Evolutionary conservation across 1,140 invertebrate species (phyloP), one percentile per base, ranked within the genome.

Genomic region (Drosophila kanapiae): DNA sequence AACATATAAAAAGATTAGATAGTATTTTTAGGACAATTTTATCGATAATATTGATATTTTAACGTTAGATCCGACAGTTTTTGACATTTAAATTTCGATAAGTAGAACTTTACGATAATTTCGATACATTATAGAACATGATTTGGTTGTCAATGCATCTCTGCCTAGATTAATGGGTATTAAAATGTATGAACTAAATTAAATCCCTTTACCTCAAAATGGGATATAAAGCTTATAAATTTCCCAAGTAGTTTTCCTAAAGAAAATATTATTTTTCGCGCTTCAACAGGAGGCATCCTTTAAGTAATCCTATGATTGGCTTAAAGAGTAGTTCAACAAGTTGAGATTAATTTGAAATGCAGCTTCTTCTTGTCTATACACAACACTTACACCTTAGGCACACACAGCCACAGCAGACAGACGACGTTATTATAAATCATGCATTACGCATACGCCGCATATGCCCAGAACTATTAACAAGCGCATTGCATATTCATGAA

Each of bases 401-500:
- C 29, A 11, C 42, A 16, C n/a, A 16, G 49, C 29, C 11, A 11
- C 38, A 59, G 27, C 14, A 51, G 18, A 47, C 18, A 38, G 13
- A 37, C 23, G 45, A 40, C 13, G 40, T 49, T 51, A 29, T 27
- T 57, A 72, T 37, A 65, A 67, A 76, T 85, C 68, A 78, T 85
- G 60, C 60, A 85, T 85, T 78, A 70, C 67, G 68, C 45, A 85
- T 85, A 78, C 78, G 82, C 72, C 82, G 60, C 78, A 78, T 84
- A 69, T 70, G 82, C 77, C 77, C 74, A 18, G 48, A 69, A 74
- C 82, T 81, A 85, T 84, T 84, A 84, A 84, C 82, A 70, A 78
- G 43, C 53, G 53, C 78, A 82, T 86, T 85, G 78, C 82, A 78
- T 86, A 85, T 86, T 86, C 80, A 86, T 86, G 78, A 53, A 78